Conservation (phyloP, 2,113 vertebrate species). For the Podarcis raffonei region DNA sequence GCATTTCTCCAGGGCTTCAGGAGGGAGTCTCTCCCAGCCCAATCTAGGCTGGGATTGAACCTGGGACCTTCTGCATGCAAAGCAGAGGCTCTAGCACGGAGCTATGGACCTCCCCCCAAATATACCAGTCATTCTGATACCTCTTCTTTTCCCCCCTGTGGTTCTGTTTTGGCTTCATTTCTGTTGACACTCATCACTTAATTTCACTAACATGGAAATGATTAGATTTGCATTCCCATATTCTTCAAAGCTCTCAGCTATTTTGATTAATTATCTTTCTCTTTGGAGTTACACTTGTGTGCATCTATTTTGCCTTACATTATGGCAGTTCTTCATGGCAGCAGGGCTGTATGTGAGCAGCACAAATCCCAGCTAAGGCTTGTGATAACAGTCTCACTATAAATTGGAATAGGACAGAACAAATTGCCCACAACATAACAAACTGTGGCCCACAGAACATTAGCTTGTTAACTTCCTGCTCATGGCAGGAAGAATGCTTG, state of each 20-base stretch:
- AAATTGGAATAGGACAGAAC: neutral
- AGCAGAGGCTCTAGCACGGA: no score
- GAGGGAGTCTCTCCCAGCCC: no score
- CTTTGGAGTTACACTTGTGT: neutral
- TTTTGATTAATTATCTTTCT: no score
- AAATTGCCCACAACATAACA: neutral
- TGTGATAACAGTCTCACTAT: neutral
- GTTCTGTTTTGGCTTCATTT: neutral
- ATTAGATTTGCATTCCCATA: neutral
- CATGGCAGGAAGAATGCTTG: no score
- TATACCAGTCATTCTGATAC: neutral
- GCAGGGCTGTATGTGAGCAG: neutral
- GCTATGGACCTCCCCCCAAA: no score
- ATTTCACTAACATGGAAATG: neutral
- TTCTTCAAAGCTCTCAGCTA: neutral
- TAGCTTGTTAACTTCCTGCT: no score
- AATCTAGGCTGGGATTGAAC: no score
- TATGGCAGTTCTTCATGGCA: neutral
- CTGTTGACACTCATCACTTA: neutral
- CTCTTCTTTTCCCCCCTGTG: neutral
- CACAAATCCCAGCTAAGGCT: neutral
- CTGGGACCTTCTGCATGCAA: no score
- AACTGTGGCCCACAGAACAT: neutral
- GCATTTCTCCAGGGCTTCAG: no score
- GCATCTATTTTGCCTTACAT: neutral